These are phyloP conservation scores for Cecropterus lyciades DNA, from an alignment of 1,140 invertebrate species.

Conservation along the genomic window DNA sequence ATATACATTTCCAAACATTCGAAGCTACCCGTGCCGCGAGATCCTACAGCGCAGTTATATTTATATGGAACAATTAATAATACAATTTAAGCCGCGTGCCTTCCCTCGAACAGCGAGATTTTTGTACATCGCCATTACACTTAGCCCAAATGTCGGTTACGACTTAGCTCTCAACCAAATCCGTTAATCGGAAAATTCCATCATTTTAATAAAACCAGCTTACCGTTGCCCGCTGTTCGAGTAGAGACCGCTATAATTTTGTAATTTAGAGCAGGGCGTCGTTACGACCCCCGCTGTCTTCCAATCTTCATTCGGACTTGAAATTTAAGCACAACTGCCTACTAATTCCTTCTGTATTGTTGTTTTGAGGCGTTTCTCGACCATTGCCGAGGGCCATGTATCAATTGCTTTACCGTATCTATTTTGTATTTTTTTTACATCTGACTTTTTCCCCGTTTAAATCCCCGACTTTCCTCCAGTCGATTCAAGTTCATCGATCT, in stretches of 20 bases:
- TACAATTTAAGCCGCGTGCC: slow-evolving; percentile 30
- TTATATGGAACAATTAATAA: slow-evolving; percentile 33
- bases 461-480: slow-evolving; percentile 63
- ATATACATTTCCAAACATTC: slow-evolving; percentile 9
- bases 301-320: slow-evolving; percentile 44
- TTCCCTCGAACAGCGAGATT: slow-evolving; percentile 13
- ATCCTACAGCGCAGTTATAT: slow-evolving; percentile 35
- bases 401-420: slow-evolving; percentile 66
- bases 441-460: slow-evolving; percentile 68
- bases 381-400: slow-evolving; percentile 65
- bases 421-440: slow-evolving; percentile 57
- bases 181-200: slow-evolving; percentile 5
- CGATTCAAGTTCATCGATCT: slow-evolving; percentile 75
- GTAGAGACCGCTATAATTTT: slow-evolving; percentile 44
- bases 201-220: not conserved
- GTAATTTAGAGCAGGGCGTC: slow-evolving; percentile 51
- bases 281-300: slow-evolving; percentile 43
- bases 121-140: not conserved
- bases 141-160: not conserved
- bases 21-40: no score
- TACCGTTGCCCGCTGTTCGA: slow-evolving; percentile 6
- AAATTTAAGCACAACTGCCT: slow-evolving; percentile 37
- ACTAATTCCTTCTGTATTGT: slow-evolving; percentile 40
- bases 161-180: slow-evolving; percentile 7
- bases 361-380: slow-evolving; percentile 48